Evolutionary conservation across 2,888 invertebrate species (phyloP).

Genomic region (Monopis laevigella): DNA sequence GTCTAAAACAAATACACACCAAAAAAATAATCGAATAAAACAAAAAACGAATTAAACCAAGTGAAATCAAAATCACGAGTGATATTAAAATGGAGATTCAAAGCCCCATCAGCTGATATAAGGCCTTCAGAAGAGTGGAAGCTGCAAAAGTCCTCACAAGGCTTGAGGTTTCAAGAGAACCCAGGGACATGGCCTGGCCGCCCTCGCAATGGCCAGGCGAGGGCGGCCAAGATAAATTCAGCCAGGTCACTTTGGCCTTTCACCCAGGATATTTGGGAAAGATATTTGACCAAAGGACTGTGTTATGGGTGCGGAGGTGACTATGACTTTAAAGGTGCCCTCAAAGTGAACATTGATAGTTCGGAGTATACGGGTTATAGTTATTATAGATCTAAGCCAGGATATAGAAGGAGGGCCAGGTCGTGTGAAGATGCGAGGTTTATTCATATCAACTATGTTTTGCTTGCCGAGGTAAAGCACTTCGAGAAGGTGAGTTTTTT

Average conservation of each 20-base stretch:
- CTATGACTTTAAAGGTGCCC: slow-evolving; percentile 48
- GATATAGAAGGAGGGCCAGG: slow-evolving; percentile 44
- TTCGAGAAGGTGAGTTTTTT: slow-evolving; percentile 74
- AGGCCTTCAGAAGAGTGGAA: slow-evolving; percentile 52
- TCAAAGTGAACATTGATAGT: slow-evolving; percentile 52
- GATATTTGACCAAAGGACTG: slow-evolving; percentile 45
- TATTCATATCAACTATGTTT: slow-evolving; percentile 70
- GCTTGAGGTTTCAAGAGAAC: slow-evolving; percentile 29
- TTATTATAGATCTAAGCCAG: slow-evolving; percentile 47
- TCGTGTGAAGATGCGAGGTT: slow-evolving; percentile 71
- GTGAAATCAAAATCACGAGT: slow-evolving; percentile 41
- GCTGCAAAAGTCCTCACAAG: slow-evolving; percentile 45
- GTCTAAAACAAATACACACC: no score
- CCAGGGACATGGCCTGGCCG: slow-evolving; percentile 60
- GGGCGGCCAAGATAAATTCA: slow-evolving; percentile 30
- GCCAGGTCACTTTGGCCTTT: slow-evolving; percentile 17
- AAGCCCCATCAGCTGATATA: slow-evolving; percentile 47
- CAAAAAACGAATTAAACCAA: neutral
- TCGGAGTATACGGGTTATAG: slow-evolving; percentile 62
- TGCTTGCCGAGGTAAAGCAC: slow-evolving; percentile 68
- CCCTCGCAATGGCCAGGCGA: slow-evolving; percentile 40
- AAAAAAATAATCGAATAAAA: no score
- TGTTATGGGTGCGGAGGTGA: slow-evolving; percentile 58
- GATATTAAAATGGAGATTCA: slow-evolving; percentile 64
- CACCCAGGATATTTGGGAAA: slow-evolving; percentile 32